These are phyloP conservation scores for Peromyscus polionotus DNA, from an alignment of 2,113 vertebrate genomes.

Conservation along the genomic window DNA sequence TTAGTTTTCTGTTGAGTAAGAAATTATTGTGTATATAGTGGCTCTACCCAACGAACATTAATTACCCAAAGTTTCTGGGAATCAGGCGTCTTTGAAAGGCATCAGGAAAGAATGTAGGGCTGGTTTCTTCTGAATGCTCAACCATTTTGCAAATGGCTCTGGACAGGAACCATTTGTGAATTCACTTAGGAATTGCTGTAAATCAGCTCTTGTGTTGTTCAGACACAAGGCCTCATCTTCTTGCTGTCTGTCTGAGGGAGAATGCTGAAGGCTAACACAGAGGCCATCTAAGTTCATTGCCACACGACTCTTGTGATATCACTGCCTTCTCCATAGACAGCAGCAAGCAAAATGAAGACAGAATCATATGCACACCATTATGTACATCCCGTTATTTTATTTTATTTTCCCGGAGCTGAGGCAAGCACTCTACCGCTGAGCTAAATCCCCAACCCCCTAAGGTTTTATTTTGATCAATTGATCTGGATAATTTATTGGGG, in stretches of 20 bases:
- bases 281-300: not conserved
- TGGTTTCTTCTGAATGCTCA: not conserved
- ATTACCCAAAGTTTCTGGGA: slow-evolving; percentile 14
- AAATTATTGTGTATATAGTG: not conserved
- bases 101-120: not conserved
- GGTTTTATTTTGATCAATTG: not conserved
- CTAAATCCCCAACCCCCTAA: not conserved
- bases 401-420: too few relatives aligned
- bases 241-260: not conserved
- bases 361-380: not conserved
- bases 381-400: too few relatives aligned
- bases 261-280: not conserved
- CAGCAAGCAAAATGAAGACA: not conserved
- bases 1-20: not conserved
- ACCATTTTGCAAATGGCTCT: too few relatives aligned
- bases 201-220: not conserved
- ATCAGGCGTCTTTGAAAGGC: not conserved
- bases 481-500: not conserved
- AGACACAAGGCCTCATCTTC: not conserved
- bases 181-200: not conserved
- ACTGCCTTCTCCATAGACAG: not conserved
- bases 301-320: not conserved
- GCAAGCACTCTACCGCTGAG: too few relatives aligned
- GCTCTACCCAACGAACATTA: not conserved
- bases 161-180: not conserved